Evolutionary conservation across 2,113 vertebrate species (phyloP).

Genomic region (Nycticryphes semicollaris): DNA sequence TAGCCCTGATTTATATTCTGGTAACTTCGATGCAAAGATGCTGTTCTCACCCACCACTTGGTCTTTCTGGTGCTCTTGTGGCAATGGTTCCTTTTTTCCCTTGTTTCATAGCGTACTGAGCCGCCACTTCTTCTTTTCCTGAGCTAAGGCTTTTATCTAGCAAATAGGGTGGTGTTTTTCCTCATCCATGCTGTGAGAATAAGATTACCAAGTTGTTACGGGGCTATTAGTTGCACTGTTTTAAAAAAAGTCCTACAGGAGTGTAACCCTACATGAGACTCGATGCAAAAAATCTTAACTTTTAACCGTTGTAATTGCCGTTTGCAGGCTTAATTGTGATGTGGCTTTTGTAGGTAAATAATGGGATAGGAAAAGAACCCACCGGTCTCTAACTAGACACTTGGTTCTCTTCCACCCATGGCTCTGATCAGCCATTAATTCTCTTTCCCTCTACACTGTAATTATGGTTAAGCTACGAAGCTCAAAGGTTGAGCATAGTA

Average conservation of each 20-base stretch:
- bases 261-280: not conserved
- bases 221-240: not conserved
- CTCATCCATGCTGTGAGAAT: not conserved
- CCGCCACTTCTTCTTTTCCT: not conserved
- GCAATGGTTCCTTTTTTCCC: not conserved
- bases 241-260: not conserved
- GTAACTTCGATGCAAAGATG: not conserved
- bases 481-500: not conserved
- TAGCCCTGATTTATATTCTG: not conserved
- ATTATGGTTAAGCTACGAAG: not conserved
- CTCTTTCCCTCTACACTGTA: not conserved
- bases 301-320: not conserved
- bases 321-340: not conserved
- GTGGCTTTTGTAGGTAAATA: not conserved
- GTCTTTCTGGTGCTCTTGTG: not conserved
- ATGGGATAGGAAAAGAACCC: not conserved
- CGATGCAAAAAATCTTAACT: not conserved
- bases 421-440: not conserved
- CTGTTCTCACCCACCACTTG: not conserved
- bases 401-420: not conserved
- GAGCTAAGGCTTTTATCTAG: not conserved
- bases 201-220: not conserved
- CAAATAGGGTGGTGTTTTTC: accelerated
- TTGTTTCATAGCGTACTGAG: accelerated
- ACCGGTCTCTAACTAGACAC: not conserved